Percentiles rank a stretch among this genome's conserved stretches.
These are phyloP conservation scores for Sebastes hubbsi DNA, from an alignment of 2,797 vertebrate genomes.

Conservation along the genomic window DNA sequence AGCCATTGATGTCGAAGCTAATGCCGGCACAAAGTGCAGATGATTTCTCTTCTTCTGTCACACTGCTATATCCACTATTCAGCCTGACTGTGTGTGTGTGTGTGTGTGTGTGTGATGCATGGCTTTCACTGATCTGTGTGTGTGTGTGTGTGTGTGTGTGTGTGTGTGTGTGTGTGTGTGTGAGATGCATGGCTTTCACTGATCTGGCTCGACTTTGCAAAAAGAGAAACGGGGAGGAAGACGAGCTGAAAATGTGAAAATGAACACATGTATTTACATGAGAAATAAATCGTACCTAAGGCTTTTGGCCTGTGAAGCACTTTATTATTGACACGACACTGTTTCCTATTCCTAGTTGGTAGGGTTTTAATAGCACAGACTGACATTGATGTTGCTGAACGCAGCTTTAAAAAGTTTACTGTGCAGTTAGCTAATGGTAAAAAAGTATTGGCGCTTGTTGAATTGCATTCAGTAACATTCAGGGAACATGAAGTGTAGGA, in stretches of 20 bases:
- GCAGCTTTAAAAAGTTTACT: conserved; percentile 55
- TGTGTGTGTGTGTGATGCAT: conserved; percentile 15
- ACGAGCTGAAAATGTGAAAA: conserved; percentile 22
- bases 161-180: not conserved
- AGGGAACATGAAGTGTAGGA: conserved; percentile 41
- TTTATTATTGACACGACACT: conserved; percentile 68
- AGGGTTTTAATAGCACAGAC: conserved; percentile 61
- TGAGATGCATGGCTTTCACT: conserved; percentile 28
- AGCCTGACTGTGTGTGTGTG: not conserved
- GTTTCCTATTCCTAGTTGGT: conserved; percentile 40
- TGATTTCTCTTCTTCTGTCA: conserved; percentile 7
- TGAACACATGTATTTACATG: conserved; percentile 26
- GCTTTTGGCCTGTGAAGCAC: conserved; percentile 69
- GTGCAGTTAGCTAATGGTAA: conserved; percentile 8
- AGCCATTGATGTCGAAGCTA: conserved; percentile 22
- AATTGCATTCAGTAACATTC: conserved; percentile 50
- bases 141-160: not conserved
- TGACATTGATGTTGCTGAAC: conserved; percentile 45
- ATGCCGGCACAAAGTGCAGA: conserved; percentile 28
- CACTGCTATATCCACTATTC: conserved; percentile 14
- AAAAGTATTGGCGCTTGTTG: conserved; percentile 27
- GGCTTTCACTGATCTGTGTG: conserved; percentile 33
- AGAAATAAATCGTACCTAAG: conserved; percentile 50
- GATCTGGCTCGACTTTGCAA: conserved; percentile 24
- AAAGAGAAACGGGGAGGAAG: not conserved